Conservation (phyloP, 2,113 vertebrate genomes). For the Chloropsis hardwickii region DNA sequence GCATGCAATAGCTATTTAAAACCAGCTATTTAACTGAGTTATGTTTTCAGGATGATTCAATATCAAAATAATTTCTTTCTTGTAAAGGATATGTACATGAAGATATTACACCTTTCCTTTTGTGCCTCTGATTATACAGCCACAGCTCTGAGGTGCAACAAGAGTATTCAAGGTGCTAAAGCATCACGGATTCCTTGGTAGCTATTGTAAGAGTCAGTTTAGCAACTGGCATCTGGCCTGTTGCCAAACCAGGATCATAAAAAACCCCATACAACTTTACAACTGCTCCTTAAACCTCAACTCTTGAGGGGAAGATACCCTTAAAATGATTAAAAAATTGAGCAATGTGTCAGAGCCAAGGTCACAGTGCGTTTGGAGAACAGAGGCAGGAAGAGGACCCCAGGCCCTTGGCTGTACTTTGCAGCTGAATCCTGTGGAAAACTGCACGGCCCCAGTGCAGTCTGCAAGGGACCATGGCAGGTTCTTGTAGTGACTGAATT, state of each 20-base stretch:
- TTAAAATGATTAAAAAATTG: background rate
- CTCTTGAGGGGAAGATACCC: background rate
- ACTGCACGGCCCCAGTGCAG: background rate
- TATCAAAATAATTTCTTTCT: background rate
- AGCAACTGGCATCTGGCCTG: background rate
- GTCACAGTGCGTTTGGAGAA: background rate
- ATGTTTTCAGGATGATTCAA: background rate
- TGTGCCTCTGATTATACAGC: background rate
- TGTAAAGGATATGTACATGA: background rate
- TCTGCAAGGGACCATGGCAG: background rate
- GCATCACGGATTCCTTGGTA: background rate
- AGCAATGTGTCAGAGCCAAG: background rate
- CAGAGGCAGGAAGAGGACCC: background rate
- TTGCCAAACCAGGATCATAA: background rate
- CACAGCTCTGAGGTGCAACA: background rate
- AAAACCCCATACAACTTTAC: background rate
- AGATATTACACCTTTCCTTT: background rate
- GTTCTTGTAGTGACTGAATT: background rate
- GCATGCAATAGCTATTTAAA: constrained; percentile 9
- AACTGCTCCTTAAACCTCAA: background rate
- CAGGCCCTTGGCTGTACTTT: background rate
- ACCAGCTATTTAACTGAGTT: background rate
- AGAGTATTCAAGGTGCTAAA: background rate
- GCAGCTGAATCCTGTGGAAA: background rate
- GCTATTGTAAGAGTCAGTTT: background rate